Base-by-base conservation (phyloP, 1,140 invertebrate species). In the Drosophila sechellia region DNA sequence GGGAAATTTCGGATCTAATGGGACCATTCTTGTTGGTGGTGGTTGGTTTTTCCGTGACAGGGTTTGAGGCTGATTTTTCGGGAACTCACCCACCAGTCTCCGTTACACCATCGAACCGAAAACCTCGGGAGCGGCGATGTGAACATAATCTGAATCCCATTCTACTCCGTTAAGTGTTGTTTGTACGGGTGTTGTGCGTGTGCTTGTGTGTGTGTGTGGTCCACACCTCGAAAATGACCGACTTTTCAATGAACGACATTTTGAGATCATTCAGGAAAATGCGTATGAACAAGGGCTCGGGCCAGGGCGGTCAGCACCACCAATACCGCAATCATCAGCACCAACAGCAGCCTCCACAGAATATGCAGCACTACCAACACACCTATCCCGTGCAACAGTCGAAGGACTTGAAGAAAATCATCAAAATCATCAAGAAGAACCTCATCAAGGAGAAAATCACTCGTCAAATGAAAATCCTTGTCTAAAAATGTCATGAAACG, bases 21-120 rank as follows among this genome's bases (percentile, higher is more conserved):
- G 81, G 48, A 60, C 22, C 34, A 53, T 12, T 69, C 17, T 55
- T 69, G n/a, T 55, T 49, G 25, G 31, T 60, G 84, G 77, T 85
- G 81, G 80, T 78, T 90, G 65, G 55, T 87, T 87, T 79, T 54
- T 49, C 69, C 69, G 58, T 43, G 39, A 15, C 27, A 58, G 39
- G 79, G 71, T 77, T 81, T 66, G 57, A 73, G 56, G 80, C 69
- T 37, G 53, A 85, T 45, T 86, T 90, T 83, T 74, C 60, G 81
- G 72, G 72, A 81, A 80, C 86, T 85, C 90, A 89, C 80, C 86
- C 90, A 87, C 83, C 90, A 91, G 86, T 91, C 83, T 77, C 60
- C 61, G 65, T 60, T 55, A 68, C 72, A 83, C 83, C 79, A 85
- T 77, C 81, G 70, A 85, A 76, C 78, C 57, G 59, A 77, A 65